Percentiles rank a stretch among this genome's conserved stretches.
phyloP scores from a whole-genome alignment of 2,113 vertebrate genomes.

The Sylvicapra grimmia region DNA sequence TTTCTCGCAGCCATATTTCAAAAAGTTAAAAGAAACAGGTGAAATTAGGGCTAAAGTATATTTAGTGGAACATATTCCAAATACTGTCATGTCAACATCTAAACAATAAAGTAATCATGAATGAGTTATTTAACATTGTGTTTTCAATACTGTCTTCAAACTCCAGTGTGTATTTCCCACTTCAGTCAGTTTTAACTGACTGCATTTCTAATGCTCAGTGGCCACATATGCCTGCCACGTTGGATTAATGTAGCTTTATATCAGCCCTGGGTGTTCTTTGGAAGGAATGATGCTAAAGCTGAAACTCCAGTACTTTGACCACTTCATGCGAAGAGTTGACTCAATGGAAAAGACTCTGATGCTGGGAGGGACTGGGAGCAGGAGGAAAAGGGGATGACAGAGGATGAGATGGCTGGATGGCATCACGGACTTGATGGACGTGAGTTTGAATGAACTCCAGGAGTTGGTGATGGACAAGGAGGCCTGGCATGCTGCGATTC shows the following conservation, averaged over 20 bases:
- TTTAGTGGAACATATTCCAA: neutral
- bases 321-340: no score
- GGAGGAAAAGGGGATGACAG: no score
- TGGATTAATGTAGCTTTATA: neutral
- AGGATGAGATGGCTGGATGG: no score
- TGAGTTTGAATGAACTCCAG: no score
- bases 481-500: no score
- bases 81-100: neutral
- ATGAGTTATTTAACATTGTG: neutral
- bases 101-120: neutral
- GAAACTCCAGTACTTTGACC: no score
- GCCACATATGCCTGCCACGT: neutral
- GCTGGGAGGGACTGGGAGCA: no score
- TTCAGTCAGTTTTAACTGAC: neutral
- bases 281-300: no score
- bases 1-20: neutral
- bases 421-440: fast-evolving
- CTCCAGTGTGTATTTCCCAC: neutral
- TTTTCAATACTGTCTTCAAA: neutral
- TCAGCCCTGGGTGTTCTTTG: no score
- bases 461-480: no score
- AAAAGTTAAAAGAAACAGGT: neutral
- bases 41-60: neutral
- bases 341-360: no score
- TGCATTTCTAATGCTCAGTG: neutral